phyloP scores from a whole-genome alignment of 2,888 invertebrate genomes.

The Leptodirus hochenwartii region DNA sequence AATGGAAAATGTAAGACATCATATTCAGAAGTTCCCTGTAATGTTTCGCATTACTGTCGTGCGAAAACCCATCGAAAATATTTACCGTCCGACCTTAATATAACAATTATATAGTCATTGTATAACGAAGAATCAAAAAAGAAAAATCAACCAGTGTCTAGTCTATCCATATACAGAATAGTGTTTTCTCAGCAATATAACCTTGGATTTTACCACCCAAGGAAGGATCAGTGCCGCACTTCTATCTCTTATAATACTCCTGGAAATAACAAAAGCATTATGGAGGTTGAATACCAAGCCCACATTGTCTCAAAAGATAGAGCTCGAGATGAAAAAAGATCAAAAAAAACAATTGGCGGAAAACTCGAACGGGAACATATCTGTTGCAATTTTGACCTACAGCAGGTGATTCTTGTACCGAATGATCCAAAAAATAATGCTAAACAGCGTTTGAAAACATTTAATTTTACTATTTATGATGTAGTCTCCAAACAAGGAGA shows the following conservation, averaged over 20 bases:
- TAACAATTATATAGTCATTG: too few species aligned
- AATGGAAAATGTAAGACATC: too few species aligned
- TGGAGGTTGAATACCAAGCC: too few species aligned
- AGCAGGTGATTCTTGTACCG: conserved; percentile 1
- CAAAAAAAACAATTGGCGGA: not conserved
- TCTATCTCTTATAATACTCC: not conserved
- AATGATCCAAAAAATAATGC: conserved; percentile 1
- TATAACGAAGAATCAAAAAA: too few species aligned
- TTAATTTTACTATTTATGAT: conserved; percentile 1
- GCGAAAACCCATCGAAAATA: too few species aligned
- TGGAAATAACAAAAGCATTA: too few species aligned
- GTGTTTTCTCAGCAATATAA: conserved; percentile 1
- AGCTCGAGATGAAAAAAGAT: conserved; percentile 1
- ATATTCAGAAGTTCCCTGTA: too few species aligned
- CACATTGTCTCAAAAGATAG: conserved; percentile 1
- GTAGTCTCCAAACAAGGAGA: conserved; percentile 2
- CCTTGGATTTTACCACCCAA: conserved; percentile 1
- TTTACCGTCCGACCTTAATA: too few species aligned
- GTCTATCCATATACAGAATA: conserved; percentile 1
- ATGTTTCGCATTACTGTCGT: too few species aligned
- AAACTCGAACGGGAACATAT: not conserved
- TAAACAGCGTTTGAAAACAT: not conserved
- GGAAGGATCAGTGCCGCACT: conserved; percentile 1
- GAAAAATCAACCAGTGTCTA: too few species aligned
- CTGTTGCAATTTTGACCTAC: conserved; percentile 2